These are phyloP conservation scores for Ascaphus truei DNA, from an alignment of 2,113 vertebrate genomes.

Conservation along the genomic window DNA sequence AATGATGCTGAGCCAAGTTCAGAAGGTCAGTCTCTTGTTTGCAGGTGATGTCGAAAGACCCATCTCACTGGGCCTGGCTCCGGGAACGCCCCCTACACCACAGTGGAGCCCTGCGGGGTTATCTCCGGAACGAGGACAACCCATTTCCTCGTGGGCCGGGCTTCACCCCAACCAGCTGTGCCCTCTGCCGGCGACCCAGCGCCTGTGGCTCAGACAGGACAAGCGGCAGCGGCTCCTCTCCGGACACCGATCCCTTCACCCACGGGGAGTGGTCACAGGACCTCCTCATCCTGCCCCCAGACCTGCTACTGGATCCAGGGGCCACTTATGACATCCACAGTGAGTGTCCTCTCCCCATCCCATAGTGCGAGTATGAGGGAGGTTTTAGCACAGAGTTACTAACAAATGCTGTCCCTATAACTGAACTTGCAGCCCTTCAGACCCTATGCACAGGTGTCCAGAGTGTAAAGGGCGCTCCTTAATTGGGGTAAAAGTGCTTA, in stretches of 20 bases:
- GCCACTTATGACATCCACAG: slow-evolving; percentile 10
- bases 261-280: slow-evolving; percentile 14
- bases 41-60: slow-evolving; percentile 51
- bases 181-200: slow-evolving; percentile 6
- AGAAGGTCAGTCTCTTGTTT: neutral
- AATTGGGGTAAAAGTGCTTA: too few relatives aligned
- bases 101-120: slow-evolving; percentile 42
- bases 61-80: slow-evolving; percentile 50
- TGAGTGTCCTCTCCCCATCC: neutral
- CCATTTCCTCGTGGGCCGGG: slow-evolving; percentile 23
- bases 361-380: too few relatives aligned
- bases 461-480: too few relatives aligned
- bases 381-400: too few relatives aligned
- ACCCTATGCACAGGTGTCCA: too few relatives aligned
- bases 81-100: slow-evolving; percentile 43
- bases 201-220: neutral
- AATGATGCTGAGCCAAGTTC: too few relatives aligned
- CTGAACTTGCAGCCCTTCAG: too few relatives aligned
- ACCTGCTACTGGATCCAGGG: neutral
- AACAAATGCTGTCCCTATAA: too few relatives aligned
- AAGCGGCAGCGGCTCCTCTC: neutral
- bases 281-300: slow-evolving; percentile 7
- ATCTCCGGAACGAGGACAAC: slow-evolving; percentile 8
- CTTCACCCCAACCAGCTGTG: slow-evolving; percentile 30
- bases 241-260: neutral